These are phyloP conservation scores for Beroe forskalii DNA, from an alignment of 37 sponge, comb jelly and placozoan species.

Conservation along the genomic window DNA sequence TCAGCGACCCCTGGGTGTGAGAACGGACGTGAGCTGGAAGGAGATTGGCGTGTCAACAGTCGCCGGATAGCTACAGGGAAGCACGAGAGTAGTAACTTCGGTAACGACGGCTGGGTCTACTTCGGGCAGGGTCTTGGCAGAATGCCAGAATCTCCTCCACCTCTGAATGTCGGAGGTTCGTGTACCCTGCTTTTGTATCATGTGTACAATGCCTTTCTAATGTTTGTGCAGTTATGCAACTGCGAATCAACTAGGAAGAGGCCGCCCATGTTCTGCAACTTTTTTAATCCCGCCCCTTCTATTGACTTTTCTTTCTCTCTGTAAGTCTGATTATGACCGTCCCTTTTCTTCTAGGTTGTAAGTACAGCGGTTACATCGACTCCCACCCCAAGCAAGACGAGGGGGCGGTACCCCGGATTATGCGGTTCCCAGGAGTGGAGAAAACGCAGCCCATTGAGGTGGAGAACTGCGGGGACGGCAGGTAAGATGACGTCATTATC, in stretches of 20 bases:
- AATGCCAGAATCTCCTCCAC: constrained; percentile 49
- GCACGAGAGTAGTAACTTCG: constrained; percentile 38
- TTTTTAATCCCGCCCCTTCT: no score
- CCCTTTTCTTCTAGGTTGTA: no score
- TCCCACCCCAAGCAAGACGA: constrained; percentile 16
- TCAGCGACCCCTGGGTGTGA: constrained; percentile 47
- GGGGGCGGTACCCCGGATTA: constrained; percentile 28
- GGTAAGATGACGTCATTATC: no score
- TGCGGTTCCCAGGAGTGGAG: constrained; percentile 47
- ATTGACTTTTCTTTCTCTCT: no score
- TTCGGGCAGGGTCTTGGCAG: constrained; percentile 35
- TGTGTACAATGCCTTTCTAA: no score
- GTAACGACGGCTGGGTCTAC: constrained; percentile 63
- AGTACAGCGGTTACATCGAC: constrained; percentile 29
- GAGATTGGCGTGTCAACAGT: constrained; percentile 18
- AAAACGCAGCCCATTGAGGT: constrained; percentile 19
- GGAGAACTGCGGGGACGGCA: constrained; percentile 58
- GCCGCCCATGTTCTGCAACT: no score
- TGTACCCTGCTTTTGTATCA: no score
- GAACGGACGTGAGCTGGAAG: neutral
- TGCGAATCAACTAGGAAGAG: no score
- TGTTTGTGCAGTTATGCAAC: no score
- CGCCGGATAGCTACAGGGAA: neutral
- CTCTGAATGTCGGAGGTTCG: constrained; percentile 4
- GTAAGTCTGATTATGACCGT: no score